Conservation (phyloP, 2,113 vertebrate genomes). For the Nannospalax galili region DNA sequence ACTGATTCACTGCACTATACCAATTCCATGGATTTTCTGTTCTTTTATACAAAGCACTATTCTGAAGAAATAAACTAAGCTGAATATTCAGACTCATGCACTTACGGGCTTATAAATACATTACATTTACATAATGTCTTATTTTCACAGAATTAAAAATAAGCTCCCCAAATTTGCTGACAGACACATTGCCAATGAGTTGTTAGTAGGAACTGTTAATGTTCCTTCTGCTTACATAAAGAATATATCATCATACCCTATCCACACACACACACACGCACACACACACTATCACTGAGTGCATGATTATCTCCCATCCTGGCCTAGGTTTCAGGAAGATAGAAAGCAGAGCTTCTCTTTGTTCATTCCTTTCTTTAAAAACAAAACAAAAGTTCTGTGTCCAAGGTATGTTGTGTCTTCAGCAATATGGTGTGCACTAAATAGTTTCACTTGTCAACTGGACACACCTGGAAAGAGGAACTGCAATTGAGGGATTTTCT, state of each 20-base stretch:
- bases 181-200: background rate
- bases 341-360: background rate
- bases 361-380: background rate
- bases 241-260: background rate
- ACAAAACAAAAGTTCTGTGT: background rate
- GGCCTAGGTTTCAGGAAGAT: background rate
- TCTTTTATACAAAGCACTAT: constrained; percentile 41
- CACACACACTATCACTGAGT: background rate
- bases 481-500: no score
- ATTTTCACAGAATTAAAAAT: constrained; percentile 8
- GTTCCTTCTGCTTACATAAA: background rate
- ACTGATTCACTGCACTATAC: background rate
- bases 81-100: background rate
- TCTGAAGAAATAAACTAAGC: background rate
- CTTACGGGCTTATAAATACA: background rate
- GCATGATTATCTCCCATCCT: background rate
- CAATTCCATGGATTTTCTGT: background rate
- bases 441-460: background rate
- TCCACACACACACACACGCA: background rate
- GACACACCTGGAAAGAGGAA: no score
- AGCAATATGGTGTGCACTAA: no score
- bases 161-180: background rate
- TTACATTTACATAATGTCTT: background rate
- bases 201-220: background rate
- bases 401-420: no score